Conservation (phyloP, 2,888 invertebrate genomes). For the Melipona bicolor region DNA sequence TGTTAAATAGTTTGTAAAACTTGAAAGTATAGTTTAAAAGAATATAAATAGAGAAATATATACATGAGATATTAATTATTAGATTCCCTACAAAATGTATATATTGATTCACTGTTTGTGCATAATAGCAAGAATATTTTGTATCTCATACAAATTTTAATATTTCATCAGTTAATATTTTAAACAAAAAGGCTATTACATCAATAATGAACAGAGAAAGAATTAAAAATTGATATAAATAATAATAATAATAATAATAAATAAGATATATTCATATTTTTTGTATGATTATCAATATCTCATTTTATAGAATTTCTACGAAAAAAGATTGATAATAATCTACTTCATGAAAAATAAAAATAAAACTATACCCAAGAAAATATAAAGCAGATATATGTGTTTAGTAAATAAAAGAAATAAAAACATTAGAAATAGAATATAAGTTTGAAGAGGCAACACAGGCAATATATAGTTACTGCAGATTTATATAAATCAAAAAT, state of each 20-base stretch:
- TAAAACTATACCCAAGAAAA: slow-evolving; percentile 1
- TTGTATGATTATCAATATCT: slow-evolving; percentile 27
- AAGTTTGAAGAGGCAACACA: slow-evolving; percentile 41
- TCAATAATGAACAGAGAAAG: slow-evolving; percentile 2
- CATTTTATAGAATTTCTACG: slow-evolving; percentile 9
- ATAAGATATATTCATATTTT: slow-evolving; percentile 18
- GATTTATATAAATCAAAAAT: slow-evolving; percentile 43
- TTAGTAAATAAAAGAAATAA: slow-evolving; percentile 38
- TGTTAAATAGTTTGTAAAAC: slow-evolving; percentile 17
- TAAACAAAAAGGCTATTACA: background rate
- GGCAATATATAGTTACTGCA: slow-evolving; percentile 43
- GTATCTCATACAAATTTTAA: background rate
- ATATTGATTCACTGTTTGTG: slow-evolving; percentile 6
- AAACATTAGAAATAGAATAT: slow-evolving; percentile 17
- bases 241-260: slow-evolving; percentile 4
- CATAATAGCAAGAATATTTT: background rate
- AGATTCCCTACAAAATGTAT: slow-evolving; percentile 47
- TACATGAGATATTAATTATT: slow-evolving; percentile 34
- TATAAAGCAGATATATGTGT: slow-evolving; percentile 13
- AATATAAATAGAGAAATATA: slow-evolving; percentile 22
- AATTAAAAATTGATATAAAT: background rate
- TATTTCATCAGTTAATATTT: background rate
- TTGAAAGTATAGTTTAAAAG: slow-evolving; percentile 17
- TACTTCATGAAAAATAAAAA: slow-evolving; percentile 10
- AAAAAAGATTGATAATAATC: background rate